Conservation (phyloP, 23 tunicate species). For the Corella eumyota region DNA sequence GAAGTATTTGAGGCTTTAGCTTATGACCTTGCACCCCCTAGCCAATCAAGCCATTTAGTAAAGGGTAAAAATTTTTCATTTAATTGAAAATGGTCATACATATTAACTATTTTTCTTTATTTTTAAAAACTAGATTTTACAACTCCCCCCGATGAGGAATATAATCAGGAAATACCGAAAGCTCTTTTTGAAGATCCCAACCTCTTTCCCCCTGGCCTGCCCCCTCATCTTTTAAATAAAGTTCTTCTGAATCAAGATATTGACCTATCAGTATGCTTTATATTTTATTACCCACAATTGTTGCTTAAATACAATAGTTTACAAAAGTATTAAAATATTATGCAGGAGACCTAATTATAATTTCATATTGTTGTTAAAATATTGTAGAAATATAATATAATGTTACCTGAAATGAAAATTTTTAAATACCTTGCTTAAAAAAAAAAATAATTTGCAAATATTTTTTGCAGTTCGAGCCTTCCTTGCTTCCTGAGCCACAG, state of each 20-base stretch:
- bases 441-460: no score
- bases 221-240: constrained; percentile 88
- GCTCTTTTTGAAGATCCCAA: constrained; percentile 67
- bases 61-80: not conserved
- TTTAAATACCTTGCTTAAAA: not conserved
- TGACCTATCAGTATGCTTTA: constrained; percentile 67
- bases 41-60: no score
- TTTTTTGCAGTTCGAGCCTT: constrained; percentile 73
- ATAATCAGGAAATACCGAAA: constrained; percentile 81
- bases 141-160: constrained; percentile 42
- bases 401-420: not conserved
- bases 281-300: not conserved
- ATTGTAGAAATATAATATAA: no score
- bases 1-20: constrained; percentile 96
- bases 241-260: constrained; percentile 92
- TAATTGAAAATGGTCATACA: not conserved
- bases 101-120: not conserved
- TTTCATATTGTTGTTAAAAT: no score
- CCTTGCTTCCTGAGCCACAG: constrained; percentile 90
- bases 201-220: constrained; percentile 74
- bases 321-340: no score
- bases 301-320: no score
- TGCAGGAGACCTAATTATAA: no score
- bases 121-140: constrained; percentile 24
- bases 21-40: constrained; percentile 30